Evolutionary conservation across 2,797 vertebrate species (phyloP).

Genomic region (Darevskia nairensis): DNA sequence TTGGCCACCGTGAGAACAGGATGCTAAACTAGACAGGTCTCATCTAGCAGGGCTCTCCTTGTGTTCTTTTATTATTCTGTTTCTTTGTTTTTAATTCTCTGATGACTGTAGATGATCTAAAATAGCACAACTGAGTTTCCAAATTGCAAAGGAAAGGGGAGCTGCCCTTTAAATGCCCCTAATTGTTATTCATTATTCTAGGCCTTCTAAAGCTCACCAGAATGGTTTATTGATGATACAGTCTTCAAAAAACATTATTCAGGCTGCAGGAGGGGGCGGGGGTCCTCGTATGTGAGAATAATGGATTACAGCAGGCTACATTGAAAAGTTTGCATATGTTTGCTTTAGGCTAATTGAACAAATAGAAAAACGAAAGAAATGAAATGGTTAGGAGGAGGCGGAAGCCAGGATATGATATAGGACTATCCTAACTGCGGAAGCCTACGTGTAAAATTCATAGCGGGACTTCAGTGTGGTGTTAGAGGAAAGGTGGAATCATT

Average conservation of each 20-base stretch:
- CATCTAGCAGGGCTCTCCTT: too few species aligned
- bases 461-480: background rate
- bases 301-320: slow-evolving; percentile 46
- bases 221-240: slow-evolving; percentile 74
- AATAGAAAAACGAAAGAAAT: slow-evolving; percentile 11
- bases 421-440: background rate
- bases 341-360: slow-evolving; percentile 67
- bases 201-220: slow-evolving; percentile 69
- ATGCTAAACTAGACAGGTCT: too few species aligned
- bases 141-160: slow-evolving; percentile 73
- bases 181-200: slow-evolving; percentile 81
- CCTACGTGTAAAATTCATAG: background rate
- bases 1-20: too few species aligned
- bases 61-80: too few species aligned
- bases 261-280: slow-evolving; percentile 22
- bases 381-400: background rate
- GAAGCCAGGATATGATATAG: background rate
- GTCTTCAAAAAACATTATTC: slow-evolving; percentile 75
- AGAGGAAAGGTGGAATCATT: background rate
- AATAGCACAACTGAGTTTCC: slow-evolving; percentile 78
- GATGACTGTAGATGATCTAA: slow-evolving; percentile 65
- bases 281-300: slow-evolving; percentile 43
- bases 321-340: slow-evolving; percentile 52
- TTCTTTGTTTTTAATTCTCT: slow-evolving; percentile 64
- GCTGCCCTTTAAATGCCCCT: slow-evolving; percentile 77